phyloP scores from a whole-genome alignment of 2,113 vertebrate species.

The Bubo scandiacus region DNA sequence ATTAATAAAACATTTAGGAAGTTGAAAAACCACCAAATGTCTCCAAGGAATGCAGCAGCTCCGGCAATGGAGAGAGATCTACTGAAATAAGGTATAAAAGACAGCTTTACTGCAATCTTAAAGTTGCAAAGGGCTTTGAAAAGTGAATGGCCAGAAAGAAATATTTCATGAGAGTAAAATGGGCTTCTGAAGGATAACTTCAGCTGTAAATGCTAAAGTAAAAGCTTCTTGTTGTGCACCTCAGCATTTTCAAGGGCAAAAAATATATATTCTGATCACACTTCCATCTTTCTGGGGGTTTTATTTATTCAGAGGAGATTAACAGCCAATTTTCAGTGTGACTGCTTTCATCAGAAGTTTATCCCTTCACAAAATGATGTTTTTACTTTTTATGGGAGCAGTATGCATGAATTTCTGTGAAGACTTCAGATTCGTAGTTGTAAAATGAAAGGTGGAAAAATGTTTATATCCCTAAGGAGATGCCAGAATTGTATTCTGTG shows the following conservation, averaged over 20 bases:
- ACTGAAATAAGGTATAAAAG: background rate
- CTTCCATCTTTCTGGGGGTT: background rate
- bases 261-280: conserved; percentile 4
- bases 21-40: background rate
- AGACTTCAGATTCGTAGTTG: background rate
- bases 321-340: conserved; percentile 13
- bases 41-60: background rate
- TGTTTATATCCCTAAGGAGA: background rate
- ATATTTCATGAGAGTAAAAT: conserved; percentile 4
- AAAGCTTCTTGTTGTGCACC: conserved; percentile 4
- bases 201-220: background rate
- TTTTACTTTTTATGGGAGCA: conserved; percentile 6
- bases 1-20: background rate
- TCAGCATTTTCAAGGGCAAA: conserved; percentile 54
- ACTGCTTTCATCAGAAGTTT: conserved; percentile 28
- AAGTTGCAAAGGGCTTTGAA: background rate
- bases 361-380: background rate
- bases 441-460: background rate
- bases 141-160: background rate
- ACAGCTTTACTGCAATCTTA: background rate
- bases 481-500: background rate
- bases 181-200: conserved; percentile 4
- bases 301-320: conserved; percentile 52
- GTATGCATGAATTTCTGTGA: background rate
- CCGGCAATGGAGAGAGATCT: background rate